These are phyloP conservation scores for Leptinotarsa tumamoca DNA, from an alignment of 2,888 invertebrate species.

Conservation along the genomic window DNA sequence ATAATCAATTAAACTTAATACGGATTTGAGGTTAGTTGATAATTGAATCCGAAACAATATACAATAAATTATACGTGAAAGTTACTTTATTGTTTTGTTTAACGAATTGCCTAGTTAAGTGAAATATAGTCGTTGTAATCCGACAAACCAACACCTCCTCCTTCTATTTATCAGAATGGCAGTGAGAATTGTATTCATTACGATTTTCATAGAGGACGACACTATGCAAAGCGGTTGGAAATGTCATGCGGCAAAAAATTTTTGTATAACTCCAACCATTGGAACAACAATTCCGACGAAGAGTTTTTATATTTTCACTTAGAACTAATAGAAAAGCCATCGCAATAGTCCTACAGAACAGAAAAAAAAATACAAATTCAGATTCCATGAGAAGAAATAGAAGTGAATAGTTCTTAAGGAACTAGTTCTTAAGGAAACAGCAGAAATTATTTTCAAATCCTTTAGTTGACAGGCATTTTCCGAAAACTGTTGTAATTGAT, in stretches of 20 bases:
- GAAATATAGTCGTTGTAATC: constrained; percentile 44
- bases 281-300: no score
- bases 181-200: constrained; percentile 22
- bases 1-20: constrained; percentile 20
- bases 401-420: no score
- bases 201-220: constrained; percentile 1
- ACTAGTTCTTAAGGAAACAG: no score
- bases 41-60: constrained; percentile 25
- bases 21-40: constrained; percentile 14
- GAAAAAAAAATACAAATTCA: no score
- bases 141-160: constrained; percentile 41
- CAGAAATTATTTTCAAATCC: no score
- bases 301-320: no score
- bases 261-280: no score
- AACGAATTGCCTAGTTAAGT: constrained; percentile 41
- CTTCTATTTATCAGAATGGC: constrained; percentile 23
- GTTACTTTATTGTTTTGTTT: constrained; percentile 43
- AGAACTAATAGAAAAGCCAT: no score
- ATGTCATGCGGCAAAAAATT: neutral
- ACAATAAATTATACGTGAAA: constrained; percentile 42
- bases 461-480: no score
- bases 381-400: no score
- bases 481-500: no score
- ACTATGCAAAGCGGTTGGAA: neutral
- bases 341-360: no score